phyloP scores from a whole-genome alignment of 2,797 vertebrate species.

The Poeciliopsis gracilis region DNA sequence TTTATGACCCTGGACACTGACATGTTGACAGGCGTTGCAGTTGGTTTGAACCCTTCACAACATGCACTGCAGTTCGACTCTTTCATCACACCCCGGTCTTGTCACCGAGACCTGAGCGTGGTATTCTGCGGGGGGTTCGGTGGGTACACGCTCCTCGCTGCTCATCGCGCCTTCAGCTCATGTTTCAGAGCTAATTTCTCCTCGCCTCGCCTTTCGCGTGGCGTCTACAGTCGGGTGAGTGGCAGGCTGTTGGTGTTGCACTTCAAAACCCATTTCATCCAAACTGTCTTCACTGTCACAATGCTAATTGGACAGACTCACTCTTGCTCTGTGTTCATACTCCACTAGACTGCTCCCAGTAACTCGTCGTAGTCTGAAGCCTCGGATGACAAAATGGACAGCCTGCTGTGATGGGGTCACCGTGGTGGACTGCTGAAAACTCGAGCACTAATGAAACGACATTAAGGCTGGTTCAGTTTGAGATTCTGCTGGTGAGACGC shows the following conservation, averaged over 20 bases:
- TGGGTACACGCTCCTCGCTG: neutral
- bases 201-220: conserved; percentile 33
- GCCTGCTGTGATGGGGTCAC: conserved; percentile 45
- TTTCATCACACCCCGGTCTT: neutral
- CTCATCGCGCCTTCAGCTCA: conserved; percentile 29
- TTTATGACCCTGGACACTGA: conserved; percentile 7
- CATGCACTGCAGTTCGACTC: conserved; percentile 11
- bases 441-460: conserved; percentile 29
- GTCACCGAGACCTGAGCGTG: neutral
- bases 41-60: conserved; percentile 5
- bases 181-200: conserved; percentile 34
- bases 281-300: conserved; percentile 50
- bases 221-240: conserved; percentile 39
- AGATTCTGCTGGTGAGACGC: neutral
- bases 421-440: conserved; percentile 21
- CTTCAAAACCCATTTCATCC: conserved; percentile 56
- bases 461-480: neutral
- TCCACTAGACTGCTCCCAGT: conserved; percentile 22
- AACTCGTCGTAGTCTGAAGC: conserved; percentile 40
- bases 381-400: conserved; percentile 43
- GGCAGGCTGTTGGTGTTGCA: conserved; percentile 51
- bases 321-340: conserved; percentile 40
- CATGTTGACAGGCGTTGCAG: conserved; percentile 2
- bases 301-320: conserved; percentile 55
- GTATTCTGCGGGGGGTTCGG: conserved; percentile 1